Conservation (phyloP, 2,113 vertebrate genomes). For the Aptenodytes patagonicus region DNA sequence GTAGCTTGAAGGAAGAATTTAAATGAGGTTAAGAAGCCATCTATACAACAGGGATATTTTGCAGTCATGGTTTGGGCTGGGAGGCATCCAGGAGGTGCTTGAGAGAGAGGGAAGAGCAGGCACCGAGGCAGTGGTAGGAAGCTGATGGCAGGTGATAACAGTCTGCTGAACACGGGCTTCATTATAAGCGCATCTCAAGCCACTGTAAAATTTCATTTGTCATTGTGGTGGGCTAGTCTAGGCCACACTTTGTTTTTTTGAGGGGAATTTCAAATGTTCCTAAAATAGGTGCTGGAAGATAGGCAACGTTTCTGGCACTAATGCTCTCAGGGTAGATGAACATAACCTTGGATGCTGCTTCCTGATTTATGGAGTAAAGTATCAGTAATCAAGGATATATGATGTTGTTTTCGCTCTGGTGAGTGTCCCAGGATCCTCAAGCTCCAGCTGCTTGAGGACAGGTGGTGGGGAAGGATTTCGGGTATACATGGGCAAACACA, state of each 20-base stretch:
- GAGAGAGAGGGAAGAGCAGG: background rate
- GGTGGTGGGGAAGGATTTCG: background rate
- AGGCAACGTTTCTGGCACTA: rapidly evolving
- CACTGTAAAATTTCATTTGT: background rate
- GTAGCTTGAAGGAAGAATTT: slow-evolving; percentile 63
- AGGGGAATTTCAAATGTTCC: background rate
- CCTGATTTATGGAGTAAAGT: background rate
- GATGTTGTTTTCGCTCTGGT: background rate
- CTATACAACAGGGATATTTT: slow-evolving; percentile 56
- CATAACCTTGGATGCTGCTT: background rate
- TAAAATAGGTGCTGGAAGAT: background rate
- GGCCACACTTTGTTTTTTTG: background rate
- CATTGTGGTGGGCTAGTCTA: background rate
- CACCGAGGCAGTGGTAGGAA: background rate
- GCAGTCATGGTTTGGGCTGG: slow-evolving; percentile 33
- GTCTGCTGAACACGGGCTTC: background rate
- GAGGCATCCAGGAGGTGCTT: slow-evolving; percentile 6
- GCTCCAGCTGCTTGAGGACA: background rate
- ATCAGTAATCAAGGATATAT: background rate
- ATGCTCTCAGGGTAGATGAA: rapidly evolving
- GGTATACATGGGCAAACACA: background rate
- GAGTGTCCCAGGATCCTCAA: background rate
- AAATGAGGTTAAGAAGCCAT: slow-evolving; percentile 57
- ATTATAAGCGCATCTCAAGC: background rate
- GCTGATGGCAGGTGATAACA: background rate